Evolutionary conservation across 1,140 invertebrate genomes (phyloP).

Genomic region (Drosophila sproati): DNA sequence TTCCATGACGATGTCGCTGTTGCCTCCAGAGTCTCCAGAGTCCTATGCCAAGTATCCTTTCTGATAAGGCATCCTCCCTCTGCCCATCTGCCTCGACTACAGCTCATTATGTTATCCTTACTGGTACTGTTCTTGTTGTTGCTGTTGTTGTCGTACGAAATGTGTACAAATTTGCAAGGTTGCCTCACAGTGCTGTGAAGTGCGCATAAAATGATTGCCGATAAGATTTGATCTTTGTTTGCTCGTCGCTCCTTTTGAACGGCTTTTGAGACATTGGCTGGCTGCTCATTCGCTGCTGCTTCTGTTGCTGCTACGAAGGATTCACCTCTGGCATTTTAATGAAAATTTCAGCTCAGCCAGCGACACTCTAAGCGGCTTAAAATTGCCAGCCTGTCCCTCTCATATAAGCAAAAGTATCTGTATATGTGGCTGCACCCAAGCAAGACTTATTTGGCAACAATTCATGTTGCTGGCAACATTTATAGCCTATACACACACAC

Average conservation of each 20-base stretch:
- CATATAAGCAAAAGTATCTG: background rate
- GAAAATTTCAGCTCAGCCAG: slow-evolving; percentile 59
- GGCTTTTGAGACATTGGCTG: slow-evolving; percentile 15
- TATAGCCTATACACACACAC: slow-evolving; percentile 18
- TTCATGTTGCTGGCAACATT: slow-evolving; percentile 67
- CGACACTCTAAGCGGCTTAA: slow-evolving; percentile 67
- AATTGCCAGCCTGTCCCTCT: slow-evolving; percentile 45
- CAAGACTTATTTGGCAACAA: slow-evolving; percentile 37
- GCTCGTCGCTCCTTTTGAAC: slow-evolving; percentile 27
- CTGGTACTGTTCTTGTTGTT: slow-evolving; percentile 11
- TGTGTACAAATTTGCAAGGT: slow-evolving; percentile 59
- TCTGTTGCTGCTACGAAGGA: slow-evolving; percentile 14
- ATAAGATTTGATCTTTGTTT: slow-evolving; percentile 82
- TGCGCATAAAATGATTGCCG: slow-evolving; percentile 79
- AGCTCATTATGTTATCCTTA: slow-evolving; percentile 66
- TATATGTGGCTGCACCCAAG: slow-evolving; percentile 14
- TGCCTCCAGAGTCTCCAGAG: background rate
- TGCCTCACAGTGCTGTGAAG: slow-evolving; percentile 38
- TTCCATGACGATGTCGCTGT: slow-evolving; percentile 78
- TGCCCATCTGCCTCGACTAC: slow-evolving; percentile 53
- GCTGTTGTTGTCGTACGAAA: slow-evolving; percentile 54
- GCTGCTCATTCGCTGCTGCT: slow-evolving; percentile 22
- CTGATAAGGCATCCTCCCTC: slow-evolving; percentile 43
- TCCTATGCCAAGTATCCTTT: slow-evolving; percentile 48
- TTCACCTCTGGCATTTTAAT: slow-evolving; percentile 76